A percentile compares a stretch with the other conserved stretches of the same genome.
phyloP scores from a whole-genome alignment of 92 coral and sea anemone genomes.

The Porites lobata region DNA sequence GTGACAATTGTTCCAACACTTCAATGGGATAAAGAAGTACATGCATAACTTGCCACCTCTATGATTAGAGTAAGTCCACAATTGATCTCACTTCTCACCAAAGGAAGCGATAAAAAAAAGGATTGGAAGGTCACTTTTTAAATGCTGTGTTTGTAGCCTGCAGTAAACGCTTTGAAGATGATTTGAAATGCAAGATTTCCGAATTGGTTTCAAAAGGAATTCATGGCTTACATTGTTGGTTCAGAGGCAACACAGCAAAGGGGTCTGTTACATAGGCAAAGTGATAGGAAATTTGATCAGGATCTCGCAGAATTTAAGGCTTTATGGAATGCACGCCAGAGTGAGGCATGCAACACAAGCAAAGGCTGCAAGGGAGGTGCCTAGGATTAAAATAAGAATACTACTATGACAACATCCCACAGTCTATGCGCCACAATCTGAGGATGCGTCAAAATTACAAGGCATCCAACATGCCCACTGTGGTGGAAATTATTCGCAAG shows the following conservation, averaged over 20 bases:
- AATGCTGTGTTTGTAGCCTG: conserved; percentile 59
- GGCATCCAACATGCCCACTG: conserved; percentile 43
- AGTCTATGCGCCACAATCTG: conserved; percentile 44
- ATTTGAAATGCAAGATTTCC: conserved; percentile 39
- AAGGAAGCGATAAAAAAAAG: conserved; percentile 49
- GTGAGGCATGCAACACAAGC: no score
- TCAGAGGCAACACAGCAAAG: conserved; percentile 46
- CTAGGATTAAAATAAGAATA: conserved; percentile 25
- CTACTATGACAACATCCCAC: conserved; percentile 57
- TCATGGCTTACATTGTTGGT: conserved; percentile 50
- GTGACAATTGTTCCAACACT: conserved; percentile 62
- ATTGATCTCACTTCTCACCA: conserved; percentile 11
- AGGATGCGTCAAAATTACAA: conserved; percentile 41
- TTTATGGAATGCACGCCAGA: no score
- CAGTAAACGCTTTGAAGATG: conserved; percentile 61
- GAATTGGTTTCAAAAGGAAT: conserved; percentile 14
- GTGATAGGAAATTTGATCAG: background rate
- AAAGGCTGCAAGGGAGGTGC: no score
- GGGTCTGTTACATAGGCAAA: conserved; percentile 38
- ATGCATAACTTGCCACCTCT: conserved; percentile 54
- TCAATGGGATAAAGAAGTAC: conserved; percentile 44
- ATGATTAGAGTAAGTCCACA: conserved; percentile 35
- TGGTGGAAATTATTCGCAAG: conserved; percentile 43
- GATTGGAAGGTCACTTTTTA: conserved; percentile 41
- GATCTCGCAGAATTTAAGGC: no score